Conservation (phyloP, 2,113 vertebrate species). For the Aegypius monachus region DNA sequence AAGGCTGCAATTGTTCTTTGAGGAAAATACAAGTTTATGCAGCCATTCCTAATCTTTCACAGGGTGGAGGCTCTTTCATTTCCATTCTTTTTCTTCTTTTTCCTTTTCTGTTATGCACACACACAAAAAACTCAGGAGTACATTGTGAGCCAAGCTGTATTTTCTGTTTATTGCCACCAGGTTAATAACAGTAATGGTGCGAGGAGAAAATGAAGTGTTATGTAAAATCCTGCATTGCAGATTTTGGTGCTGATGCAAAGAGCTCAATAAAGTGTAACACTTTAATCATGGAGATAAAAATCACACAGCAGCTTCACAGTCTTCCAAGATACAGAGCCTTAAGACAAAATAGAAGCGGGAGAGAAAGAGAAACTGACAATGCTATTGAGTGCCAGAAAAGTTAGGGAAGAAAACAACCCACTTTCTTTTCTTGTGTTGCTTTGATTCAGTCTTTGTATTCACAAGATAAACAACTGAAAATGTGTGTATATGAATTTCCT, state of each 20-base stretch:
- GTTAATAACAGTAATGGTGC: conserved; percentile 77
- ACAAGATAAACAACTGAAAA: conserved; percentile 3
- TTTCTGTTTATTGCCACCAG: conserved; percentile 76
- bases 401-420: not conserved
- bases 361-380: conserved; percentile 46
- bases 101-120: not conserved
- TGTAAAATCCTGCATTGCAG: conserved; percentile 81
- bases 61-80: not conserved
- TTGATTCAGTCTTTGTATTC: conserved; percentile 8
- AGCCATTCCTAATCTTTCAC: not conserved
- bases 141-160: conserved; percentile 58
- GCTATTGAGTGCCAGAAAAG: conserved; percentile 16
- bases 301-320: conserved; percentile 63
- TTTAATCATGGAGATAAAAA: conserved; percentile 84
- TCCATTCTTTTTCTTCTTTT: not conserved
- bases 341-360: conserved; percentile 70
- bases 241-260: conserved; percentile 77
- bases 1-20: not conserved
- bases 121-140: conserved; percentile 6
- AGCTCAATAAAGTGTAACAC: conserved; percentile 78
- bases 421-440: not conserved
- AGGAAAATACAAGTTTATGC: not conserved
- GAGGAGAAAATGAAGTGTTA: conserved; percentile 77
- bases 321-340: conserved; percentile 70
- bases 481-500: conserved; percentile 25